Percentiles rank a stretch among this genome's conserved stretches.
These are phyloP conservation scores for Neuroscelio doddi DNA, from an alignment of 2,888 invertebrate species.

Conservation along the genomic window DNA sequence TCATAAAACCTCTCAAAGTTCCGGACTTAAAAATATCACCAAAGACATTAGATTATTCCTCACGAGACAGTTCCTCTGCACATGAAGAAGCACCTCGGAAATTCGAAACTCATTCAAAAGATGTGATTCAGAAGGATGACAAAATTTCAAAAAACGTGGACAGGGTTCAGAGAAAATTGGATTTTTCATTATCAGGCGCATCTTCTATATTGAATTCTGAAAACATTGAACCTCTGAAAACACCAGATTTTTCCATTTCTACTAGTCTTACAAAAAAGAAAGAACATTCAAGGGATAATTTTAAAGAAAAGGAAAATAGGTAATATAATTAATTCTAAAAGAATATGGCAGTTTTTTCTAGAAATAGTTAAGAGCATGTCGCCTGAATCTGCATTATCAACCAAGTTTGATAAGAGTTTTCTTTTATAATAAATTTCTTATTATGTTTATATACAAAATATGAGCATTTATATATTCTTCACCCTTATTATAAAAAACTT, in stretches of 20 bases:
- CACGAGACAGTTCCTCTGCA: slow-evolving; percentile 57
- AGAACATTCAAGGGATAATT: slow-evolving; percentile 61
- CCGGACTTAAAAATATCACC: slow-evolving; percentile 69
- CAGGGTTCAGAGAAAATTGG: slow-evolving; percentile 62
- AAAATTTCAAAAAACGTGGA: slow-evolving; percentile 58
- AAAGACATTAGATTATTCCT: slow-evolving; percentile 62
- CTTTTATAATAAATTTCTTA: too few species aligned
- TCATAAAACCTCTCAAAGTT: slow-evolving; percentile 65
- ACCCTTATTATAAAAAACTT: too few species aligned
- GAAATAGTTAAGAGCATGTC: too few species aligned
- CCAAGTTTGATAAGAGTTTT: too few species aligned
- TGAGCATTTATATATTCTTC: too few species aligned
- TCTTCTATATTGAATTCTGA: slow-evolving; percentile 62
- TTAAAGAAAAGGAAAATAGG: slow-evolving; percentile 65
- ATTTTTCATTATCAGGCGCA: slow-evolving; percentile 62
- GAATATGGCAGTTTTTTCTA: too few species aligned
- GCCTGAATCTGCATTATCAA: too few species aligned
- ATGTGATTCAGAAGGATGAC: slow-evolving; percentile 52
- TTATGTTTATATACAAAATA: too few species aligned
- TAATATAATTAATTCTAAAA: too few species aligned
- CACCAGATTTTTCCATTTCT: slow-evolving; percentile 61
- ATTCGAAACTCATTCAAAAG: slow-evolving; percentile 50
- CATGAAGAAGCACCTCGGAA: slow-evolving; percentile 57
- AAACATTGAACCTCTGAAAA: slow-evolving; percentile 63
- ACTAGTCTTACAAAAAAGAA: slow-evolving; percentile 63